These are phyloP conservation scores for Vicugna pacos DNA, from an alignment of 2,113 vertebrate genomes.

Conservation along the genomic window DNA sequence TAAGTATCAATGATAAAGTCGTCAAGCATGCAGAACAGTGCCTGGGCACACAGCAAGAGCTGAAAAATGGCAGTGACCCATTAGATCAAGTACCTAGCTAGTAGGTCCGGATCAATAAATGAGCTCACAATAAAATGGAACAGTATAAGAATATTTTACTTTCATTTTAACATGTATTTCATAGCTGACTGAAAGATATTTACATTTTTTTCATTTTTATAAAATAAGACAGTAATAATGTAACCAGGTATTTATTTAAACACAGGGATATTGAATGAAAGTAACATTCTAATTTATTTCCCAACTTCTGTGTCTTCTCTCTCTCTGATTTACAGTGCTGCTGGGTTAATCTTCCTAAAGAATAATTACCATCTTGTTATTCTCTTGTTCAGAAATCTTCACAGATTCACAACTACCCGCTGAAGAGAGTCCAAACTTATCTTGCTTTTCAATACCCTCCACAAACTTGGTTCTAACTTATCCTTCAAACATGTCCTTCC, in stretches of 20 bases:
- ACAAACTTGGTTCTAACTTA: not conserved
- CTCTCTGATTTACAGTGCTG: not conserved
- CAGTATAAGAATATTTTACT: not conserved
- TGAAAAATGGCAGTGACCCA: not conserved
- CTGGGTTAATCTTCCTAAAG: constrained; percentile 40
- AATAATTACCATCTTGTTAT: constrained; percentile 38
- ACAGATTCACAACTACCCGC: not conserved
- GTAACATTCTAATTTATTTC: constrained; percentile 62
- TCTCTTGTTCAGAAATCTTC: constrained; percentile 27
- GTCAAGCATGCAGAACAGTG: not conserved
- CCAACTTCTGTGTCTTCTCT: not conserved
- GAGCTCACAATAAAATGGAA: constrained; percentile 17
- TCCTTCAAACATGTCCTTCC: not conserved
- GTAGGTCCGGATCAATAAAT: constrained; percentile 43
- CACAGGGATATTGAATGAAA: constrained; percentile 45
- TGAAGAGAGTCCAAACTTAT: not conserved
- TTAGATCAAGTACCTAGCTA: not conserved
- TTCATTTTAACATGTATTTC: constrained; percentile 35
- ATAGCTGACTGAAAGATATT: not conserved
- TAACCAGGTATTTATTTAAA: constrained; percentile 30
- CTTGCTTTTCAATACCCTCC: not conserved
- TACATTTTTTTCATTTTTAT: constrained; percentile 56
- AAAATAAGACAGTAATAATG: constrained; percentile 48
- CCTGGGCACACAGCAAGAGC: not conserved
- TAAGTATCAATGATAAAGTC: not conserved